A percentile compares a stretch with the other conserved stretches of the same genome.
Evolutionary conservation across 2,888 invertebrate genomes (phyloP).

Genomic region (Myathropa florea): DNA sequence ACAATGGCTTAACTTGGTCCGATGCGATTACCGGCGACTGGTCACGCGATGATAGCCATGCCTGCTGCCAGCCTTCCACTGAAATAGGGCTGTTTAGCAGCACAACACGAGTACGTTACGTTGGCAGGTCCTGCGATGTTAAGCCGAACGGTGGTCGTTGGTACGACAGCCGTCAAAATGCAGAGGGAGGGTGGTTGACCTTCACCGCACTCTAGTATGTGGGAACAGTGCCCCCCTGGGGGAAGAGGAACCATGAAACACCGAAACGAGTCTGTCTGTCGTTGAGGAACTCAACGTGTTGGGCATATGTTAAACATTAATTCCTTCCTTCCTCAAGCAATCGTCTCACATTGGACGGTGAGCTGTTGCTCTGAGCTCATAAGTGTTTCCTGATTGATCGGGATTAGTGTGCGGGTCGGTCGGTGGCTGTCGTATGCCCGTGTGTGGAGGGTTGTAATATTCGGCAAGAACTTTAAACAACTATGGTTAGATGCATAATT

Average conservation of each 20-base stretch:
- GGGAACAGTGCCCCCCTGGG: neutral
- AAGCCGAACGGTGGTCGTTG: constrained; percentile 41
- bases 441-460: constrained; percentile 25
- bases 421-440: neutral
- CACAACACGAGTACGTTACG: neutral
- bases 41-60: constrained; percentile 57
- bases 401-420: constrained; percentile 64
- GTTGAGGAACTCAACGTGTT: constrained; percentile 41
- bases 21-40: constrained; percentile 56
- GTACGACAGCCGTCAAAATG: constrained; percentile 23
- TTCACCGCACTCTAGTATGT: neutral
- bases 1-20: constrained; percentile 53
- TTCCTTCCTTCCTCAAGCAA: constrained; percentile 57
- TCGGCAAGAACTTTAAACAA: constrained; percentile 55
- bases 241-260: constrained; percentile 6
- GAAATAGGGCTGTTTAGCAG: constrained; percentile 47
- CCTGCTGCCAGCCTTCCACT: constrained; percentile 12
- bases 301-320: constrained; percentile 56
- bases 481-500: constrained; percentile 51
- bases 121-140: constrained; percentile 40
- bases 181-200: neutral
- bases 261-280: constrained; percentile 2
- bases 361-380: constrained; percentile 66
- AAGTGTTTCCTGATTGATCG: constrained; percentile 73
- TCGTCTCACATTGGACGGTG: constrained; percentile 37